These are phyloP conservation scores for Ceyx melanurus DNA, from an alignment of 2,113 vertebrate genomes.

Conservation along the genomic window DNA sequence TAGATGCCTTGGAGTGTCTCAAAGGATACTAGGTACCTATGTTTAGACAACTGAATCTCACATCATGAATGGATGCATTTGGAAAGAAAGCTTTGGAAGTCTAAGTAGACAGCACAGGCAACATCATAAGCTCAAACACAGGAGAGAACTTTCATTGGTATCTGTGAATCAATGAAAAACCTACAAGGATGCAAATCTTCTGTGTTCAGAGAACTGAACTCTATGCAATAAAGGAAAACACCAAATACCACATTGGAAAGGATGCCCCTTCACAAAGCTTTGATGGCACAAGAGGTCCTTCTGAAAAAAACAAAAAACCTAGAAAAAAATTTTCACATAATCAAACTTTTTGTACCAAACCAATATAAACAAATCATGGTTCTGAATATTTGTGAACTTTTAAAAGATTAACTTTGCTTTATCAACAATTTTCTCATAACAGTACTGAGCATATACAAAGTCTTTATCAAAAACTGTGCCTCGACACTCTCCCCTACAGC, in stretches of 20 bases:
- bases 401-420: neutral
- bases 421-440: neutral
- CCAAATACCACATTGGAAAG: neutral
- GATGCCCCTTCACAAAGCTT: neutral
- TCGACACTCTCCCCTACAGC: neutral
- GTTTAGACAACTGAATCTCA: neutral
- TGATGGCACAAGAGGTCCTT: neutral
- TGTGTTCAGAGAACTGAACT: neutral
- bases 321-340: neutral
- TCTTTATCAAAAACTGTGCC: neutral
- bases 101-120: neutral
- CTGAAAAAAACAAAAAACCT: neutral
- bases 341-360: neutral
- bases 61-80: neutral
- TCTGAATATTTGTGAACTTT: neutral
- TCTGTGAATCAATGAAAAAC: neutral
- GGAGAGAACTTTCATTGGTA: neutral
- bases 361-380: neutral
- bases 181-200: neutral
- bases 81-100: neutral
- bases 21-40: neutral
- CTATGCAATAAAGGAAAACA: neutral
- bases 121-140: fast-evolving
- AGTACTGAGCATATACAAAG: neutral
- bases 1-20: neutral